Conservation (phyloP, 2,113 vertebrate species). For the Mustela nigripes region DNA sequence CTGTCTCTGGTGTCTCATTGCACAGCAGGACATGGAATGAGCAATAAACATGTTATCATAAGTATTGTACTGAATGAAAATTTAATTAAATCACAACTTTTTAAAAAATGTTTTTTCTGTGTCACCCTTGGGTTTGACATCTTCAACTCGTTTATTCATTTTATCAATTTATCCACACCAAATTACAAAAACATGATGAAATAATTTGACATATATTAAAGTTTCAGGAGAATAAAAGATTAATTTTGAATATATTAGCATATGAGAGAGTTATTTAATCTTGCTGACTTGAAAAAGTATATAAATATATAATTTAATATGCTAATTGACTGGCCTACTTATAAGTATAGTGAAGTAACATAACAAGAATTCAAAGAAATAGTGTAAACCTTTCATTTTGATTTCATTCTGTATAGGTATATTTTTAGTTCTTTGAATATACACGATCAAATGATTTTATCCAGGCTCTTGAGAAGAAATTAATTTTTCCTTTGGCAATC, state of each 20-base stretch:
- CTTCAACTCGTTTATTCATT: conserved; percentile 33
- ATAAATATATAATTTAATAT: conserved; percentile 26
- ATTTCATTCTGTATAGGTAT: background rate
- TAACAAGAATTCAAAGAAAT: background rate
- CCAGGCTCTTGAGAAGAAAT: background rate
- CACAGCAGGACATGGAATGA: conserved; percentile 76
- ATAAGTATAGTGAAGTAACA: background rate
- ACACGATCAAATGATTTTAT: background rate
- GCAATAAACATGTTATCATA: conserved; percentile 77
- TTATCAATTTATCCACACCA: conserved; percentile 26
- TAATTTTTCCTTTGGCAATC: background rate
- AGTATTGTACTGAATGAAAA: conserved; percentile 79
- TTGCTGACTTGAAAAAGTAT: conserved; percentile 37
- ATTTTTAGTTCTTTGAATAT: conserved; percentile 21
- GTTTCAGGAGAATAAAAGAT: conserved; percentile 12
- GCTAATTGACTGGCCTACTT: background rate
- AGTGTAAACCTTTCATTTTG: background rate
- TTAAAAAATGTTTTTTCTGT: conserved; percentile 56
- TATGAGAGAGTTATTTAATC: conserved; percentile 1
- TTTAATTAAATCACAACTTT: conserved; percentile 82
- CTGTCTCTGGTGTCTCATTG: conserved; percentile 72
- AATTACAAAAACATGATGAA: conserved; percentile 24
- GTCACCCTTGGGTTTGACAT: conserved; percentile 63
- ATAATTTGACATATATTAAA: conserved; percentile 44
- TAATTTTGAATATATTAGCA: conserved; percentile 1